Percentiles rank a stretch among this genome's conserved stretches.
These are phyloP conservation scores for Elanus axillaris DNA, from an alignment of 2,113 vertebrate genomes.

Conservation along the genomic window DNA sequence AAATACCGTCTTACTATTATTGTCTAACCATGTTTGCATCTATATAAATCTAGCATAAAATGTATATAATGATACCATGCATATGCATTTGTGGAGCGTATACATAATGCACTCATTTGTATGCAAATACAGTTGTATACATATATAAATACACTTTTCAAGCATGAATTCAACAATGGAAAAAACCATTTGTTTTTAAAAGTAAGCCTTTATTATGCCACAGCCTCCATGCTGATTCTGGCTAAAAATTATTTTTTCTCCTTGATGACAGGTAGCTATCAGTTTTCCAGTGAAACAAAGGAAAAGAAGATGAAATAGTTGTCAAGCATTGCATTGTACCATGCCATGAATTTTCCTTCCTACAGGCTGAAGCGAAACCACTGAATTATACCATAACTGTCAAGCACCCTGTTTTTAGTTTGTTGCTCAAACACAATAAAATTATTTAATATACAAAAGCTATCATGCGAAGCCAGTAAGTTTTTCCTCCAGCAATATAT, in stretches of 20 bases:
- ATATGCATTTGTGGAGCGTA: neutral
- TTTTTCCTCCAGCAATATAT: constrained; percentile 38
- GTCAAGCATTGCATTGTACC: neutral
- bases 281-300: constrained; percentile 49
- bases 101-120: neutral
- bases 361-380: neutral
- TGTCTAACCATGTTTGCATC: neutral
- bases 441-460: constrained; percentile 68
- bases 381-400: constrained; percentile 14
- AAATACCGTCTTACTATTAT: neutral
- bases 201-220: neutral
- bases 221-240: neutral
- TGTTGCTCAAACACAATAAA: constrained; percentile 69
- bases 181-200: neutral
- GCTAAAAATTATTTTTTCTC: neutral
- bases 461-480: constrained; percentile 7
- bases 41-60: neutral
- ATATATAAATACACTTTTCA: neutral
- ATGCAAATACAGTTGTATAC: neutral
- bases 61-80: neutral
- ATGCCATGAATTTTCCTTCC: constrained; percentile 1
- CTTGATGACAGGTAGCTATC: constrained; percentile 27
- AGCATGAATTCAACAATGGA: neutral
- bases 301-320: constrained; percentile 22
- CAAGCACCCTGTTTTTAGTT: constrained; percentile 59